Evolutionary conservation across 2,888 invertebrate species (phyloP).

Genomic region (Oscheius sp.): DNA sequence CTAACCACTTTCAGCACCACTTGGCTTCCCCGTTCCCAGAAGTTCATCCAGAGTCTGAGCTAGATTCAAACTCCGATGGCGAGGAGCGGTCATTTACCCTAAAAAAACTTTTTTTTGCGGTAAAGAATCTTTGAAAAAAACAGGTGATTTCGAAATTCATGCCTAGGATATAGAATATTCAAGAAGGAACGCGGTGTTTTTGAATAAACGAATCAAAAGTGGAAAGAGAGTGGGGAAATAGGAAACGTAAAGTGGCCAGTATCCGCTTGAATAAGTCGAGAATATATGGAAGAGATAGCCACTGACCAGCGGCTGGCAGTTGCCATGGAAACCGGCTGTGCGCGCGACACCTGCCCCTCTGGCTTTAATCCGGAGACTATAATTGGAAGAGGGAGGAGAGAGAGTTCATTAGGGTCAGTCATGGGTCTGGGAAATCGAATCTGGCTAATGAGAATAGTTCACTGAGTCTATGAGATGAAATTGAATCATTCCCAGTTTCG

Average conservation of each 20-base stretch:
- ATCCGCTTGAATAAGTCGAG: background rate
- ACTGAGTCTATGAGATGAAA: too few relatives aligned
- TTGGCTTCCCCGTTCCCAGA: constrained; percentile 21
- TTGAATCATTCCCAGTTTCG: too few relatives aligned
- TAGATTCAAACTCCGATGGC: constrained; percentile 34
- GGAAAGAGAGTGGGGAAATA: background rate
- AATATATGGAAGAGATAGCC: constrained; percentile 2
- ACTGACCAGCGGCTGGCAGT: background rate
- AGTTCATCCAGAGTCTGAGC: constrained; percentile 42
- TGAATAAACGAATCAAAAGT: background rate
- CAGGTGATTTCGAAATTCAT: background rate
- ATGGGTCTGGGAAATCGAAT: too few relatives aligned
- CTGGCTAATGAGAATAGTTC: too few relatives aligned
- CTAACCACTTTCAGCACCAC: background rate
- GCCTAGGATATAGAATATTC: too few relatives aligned
- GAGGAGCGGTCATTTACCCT: background rate
- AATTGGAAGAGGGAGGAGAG: too few relatives aligned
- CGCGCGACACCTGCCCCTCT: too few relatives aligned
- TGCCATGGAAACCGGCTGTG: constrained; percentile 19
- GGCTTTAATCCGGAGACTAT: too few relatives aligned
- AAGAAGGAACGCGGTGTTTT: too few relatives aligned
- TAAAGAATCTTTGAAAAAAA: background rate
- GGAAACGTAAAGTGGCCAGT: background rate
- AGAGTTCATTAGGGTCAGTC: too few relatives aligned
- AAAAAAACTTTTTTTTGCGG: background rate